These are phyloP conservation scores for Tupaia chinensis DNA, from an alignment of 2,113 vertebrate genomes.

Conservation along the genomic window DNA sequence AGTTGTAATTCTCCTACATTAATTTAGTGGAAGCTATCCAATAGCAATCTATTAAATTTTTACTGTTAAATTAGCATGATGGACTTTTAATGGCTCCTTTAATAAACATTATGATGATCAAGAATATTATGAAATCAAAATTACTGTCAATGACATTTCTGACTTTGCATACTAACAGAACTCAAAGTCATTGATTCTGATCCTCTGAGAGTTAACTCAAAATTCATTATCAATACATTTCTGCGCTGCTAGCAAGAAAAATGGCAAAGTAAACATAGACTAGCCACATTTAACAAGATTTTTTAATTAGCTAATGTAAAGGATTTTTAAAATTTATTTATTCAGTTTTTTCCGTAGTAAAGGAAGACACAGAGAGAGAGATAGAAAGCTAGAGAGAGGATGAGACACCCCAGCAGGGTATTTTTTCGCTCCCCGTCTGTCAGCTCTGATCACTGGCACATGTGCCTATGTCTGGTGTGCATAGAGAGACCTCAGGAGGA, in stretches of 20 bases:
- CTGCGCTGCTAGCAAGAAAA: constrained; percentile 61
- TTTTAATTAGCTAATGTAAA: constrained; percentile 24
- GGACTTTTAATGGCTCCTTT: constrained; percentile 87
- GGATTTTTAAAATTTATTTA: too few relatives aligned
- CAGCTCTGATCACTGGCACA: too few relatives aligned
- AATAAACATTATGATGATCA: constrained; percentile 84
- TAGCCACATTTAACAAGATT: not conserved
- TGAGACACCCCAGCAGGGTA: too few relatives aligned
- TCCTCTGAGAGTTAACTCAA: constrained; percentile 74
- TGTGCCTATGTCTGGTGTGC: too few relatives aligned
- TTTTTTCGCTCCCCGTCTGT: too few relatives aligned
- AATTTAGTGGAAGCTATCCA: constrained; percentile 85
- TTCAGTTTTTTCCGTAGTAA: too few relatives aligned
- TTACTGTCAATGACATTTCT: constrained; percentile 76
- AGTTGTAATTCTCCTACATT: constrained; percentile 79
- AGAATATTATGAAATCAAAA: constrained; percentile 86
- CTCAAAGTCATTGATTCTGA: constrained; percentile 74
- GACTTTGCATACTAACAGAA: constrained; percentile 77
- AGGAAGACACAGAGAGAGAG: too few relatives aligned
- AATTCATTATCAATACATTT: constrained; percentile 78
- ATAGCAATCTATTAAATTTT: constrained; percentile 81
- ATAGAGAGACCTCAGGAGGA: too few relatives aligned
- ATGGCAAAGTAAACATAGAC: constrained; percentile 46
- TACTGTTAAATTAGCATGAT: constrained; percentile 86
- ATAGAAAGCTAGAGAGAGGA: too few relatives aligned